Conservation (phyloP, 2,888 invertebrate genomes). For the Dinocampus coccinellae region DNA sequence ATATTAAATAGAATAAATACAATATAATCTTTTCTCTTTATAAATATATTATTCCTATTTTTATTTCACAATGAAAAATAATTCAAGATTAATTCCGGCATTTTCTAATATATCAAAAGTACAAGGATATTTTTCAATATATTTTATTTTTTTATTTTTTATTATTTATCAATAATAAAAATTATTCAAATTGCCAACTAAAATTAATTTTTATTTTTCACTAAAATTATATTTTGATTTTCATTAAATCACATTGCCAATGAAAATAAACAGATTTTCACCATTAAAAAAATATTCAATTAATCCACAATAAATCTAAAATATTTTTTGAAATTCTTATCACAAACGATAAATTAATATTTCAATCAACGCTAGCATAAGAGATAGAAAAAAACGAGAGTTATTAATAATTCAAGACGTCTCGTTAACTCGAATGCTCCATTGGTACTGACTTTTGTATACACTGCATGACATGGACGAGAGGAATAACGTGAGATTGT, state of each 20-base stretch:
- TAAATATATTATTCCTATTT: constrained; percentile 19
- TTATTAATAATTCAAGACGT: neutral
- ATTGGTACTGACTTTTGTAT: neutral
- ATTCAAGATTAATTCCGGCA: constrained; percentile 4
- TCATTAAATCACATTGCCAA: neutral
- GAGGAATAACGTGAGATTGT: constrained; percentile 19
- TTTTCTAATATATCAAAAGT: neutral
- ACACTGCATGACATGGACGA: neutral
- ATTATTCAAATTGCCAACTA: neutral
- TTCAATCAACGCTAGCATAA: neutral
- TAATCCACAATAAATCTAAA: too few relatives aligned
- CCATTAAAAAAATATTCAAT: too few relatives aligned
- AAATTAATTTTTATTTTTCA: neutral
- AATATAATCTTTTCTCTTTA: too few relatives aligned
- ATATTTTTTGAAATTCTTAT: neutral
- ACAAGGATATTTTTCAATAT: too few relatives aligned
- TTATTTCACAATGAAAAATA: too few relatives aligned
- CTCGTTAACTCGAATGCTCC: constrained; percentile 14
- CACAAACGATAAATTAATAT: neutral
- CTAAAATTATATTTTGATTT: constrained; percentile 11
- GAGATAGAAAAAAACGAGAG: neutral
- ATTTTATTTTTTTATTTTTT: too few relatives aligned
- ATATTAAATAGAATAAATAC: constrained; percentile 11
- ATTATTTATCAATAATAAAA: neutral
- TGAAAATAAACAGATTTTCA: neutral